A percentile compares a stretch with the other conserved stretches of the same genome.
These are phyloP conservation scores for Patiria miniata DNA, from an alignment of 35 echinoderm and acorn worm genomes.

Conservation along the genomic window DNA sequence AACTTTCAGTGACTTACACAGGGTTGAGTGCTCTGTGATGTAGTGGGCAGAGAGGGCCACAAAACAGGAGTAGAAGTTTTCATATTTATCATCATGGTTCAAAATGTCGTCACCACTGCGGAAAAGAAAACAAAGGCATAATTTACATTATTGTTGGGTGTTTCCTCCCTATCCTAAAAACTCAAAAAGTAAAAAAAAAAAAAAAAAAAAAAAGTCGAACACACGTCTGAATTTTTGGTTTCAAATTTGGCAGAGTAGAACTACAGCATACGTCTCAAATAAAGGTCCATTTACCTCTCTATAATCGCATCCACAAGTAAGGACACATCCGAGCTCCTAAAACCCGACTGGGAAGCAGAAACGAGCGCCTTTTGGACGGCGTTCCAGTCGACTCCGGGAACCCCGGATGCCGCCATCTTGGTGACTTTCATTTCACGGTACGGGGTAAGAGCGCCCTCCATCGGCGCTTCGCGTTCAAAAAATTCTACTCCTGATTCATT, in stretches of 20 bases:
- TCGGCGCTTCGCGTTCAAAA: not conserved
- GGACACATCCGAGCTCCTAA: slow-evolving; percentile 73
- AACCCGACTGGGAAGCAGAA: slow-evolving; percentile 81
- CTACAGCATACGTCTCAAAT: too few relatives aligned
- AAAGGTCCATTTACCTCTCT: slow-evolving; percentile 50
- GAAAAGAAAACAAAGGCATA: slow-evolving; percentile 42
- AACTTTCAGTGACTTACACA: slow-evolving; percentile 61
- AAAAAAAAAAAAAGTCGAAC: not conserved
- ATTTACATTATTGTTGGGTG: not conserved
- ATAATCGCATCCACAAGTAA: slow-evolving; percentile 74
- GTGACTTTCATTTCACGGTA: slow-evolving; percentile 22
- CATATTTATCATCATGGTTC: slow-evolving; percentile 94
- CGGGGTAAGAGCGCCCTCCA: slow-evolving; percentile 8
- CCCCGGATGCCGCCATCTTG: slow-evolving; percentile 64
- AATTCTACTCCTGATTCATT: not conserved
- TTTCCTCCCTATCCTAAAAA: not conserved
- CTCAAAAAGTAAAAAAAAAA: not conserved
- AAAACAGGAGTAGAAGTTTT: slow-evolving; percentile 98
- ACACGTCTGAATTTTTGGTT: too few relatives aligned
- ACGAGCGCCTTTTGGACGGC: slow-evolving; percentile 88
- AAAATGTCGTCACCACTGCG: slow-evolving; percentile 85
- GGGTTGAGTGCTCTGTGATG: slow-evolving; percentile 85
- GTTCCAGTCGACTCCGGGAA: slow-evolving; percentile 74
- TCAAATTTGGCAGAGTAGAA: too few relatives aligned
- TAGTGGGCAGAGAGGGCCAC: slow-evolving; percentile 95